Evolutionary conservation across 2,888 invertebrate species (phyloP).

Genomic region (Dorcus hopei): DNA sequence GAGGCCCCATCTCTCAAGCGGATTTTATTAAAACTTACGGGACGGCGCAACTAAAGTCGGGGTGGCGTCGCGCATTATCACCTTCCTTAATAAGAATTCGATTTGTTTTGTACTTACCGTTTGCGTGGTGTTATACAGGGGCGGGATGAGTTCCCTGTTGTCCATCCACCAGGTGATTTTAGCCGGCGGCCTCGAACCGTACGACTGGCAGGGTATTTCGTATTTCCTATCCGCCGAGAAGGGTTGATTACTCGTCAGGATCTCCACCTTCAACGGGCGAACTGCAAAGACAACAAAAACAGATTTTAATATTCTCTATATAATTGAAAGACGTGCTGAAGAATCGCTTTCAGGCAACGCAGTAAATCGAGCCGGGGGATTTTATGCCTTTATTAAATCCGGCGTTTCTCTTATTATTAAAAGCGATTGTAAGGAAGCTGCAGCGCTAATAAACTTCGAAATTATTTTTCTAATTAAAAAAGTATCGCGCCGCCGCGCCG

Average conservation of each 20-base stretch:
- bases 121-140: slow-evolving; percentile 51
- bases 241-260: slow-evolving; percentile 76
- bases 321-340: no score
- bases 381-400: no score
- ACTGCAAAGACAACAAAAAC: slow-evolving; percentile 58
- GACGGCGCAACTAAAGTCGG: no score
- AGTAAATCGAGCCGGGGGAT: no score
- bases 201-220: slow-evolving; percentile 77
- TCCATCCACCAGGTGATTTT: slow-evolving; percentile 85
- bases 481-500: slow-evolving; percentile 3
- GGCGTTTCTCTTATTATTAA: no score
- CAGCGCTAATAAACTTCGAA: slow-evolving; percentile 4
- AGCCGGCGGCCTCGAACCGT: slow-evolving; percentile 82
- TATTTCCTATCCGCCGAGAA: slow-evolving; percentile 80
- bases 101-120: slow-evolving; percentile 45
- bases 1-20: no score
- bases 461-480: slow-evolving; percentile 6
- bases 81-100: no score
- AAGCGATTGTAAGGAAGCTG: no score
- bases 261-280: slow-evolving; percentile 75
- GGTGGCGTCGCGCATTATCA: no score
- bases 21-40: no score
- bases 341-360: no score
- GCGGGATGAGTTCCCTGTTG: slow-evolving; percentile 57
- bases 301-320: neutral